A percentile compares a stretch with the other conserved stretches of the same genome.
These are phyloP conservation scores for Scartelaos histophorus DNA, from an alignment of 2,113 vertebrate genomes.

Conservation along the genomic window DNA sequence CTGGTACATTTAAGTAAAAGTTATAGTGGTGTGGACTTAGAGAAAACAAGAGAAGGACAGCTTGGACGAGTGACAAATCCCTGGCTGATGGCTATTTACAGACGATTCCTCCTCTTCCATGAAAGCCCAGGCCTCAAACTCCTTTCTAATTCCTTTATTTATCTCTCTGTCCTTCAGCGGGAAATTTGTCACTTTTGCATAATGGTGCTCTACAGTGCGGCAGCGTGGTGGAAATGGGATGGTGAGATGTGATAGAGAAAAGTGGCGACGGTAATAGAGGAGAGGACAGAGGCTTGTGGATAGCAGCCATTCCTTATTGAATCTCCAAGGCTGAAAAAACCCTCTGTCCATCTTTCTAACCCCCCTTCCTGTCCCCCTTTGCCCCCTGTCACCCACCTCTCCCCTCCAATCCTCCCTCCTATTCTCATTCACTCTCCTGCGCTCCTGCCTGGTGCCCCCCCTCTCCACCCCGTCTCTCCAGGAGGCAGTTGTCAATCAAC, in stretches of 20 bases:
- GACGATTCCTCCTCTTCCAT: constrained; percentile 38
- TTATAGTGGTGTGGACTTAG: constrained; percentile 16
- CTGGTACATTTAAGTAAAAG: constrained; percentile 14
- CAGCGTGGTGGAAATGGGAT: constrained; percentile 35
- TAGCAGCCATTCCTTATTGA: constrained; percentile 51
- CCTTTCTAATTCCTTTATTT: constrained; percentile 62
- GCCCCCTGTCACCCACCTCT: constrained; percentile 58
- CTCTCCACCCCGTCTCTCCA: constrained; percentile 85
- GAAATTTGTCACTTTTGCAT: constrained; percentile 72
- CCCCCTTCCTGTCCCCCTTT: constrained; percentile 49
- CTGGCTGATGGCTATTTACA: constrained; percentile 65
- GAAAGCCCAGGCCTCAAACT: constrained; percentile 32
- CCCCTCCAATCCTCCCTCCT: constrained; percentile 50
- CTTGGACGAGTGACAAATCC: constrained; percentile 56
- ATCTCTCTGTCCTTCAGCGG: constrained; percentile 45
- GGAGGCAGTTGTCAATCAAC: constrained; percentile 99
- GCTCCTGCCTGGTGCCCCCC: constrained; percentile 35
- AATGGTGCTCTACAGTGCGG: constrained; percentile 55
- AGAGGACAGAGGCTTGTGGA: constrained; percentile 41
- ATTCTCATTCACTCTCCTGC: constrained; percentile 45
- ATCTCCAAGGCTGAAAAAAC: constrained; percentile 30
- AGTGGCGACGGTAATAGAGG: constrained; percentile 45
- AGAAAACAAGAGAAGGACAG: constrained; percentile 27
- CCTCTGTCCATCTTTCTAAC: constrained; percentile 56
- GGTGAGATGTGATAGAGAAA: constrained; percentile 46